Conservation (phyloP, 2,113 vertebrate genomes). For the Dipodomys stephensi region DNA sequence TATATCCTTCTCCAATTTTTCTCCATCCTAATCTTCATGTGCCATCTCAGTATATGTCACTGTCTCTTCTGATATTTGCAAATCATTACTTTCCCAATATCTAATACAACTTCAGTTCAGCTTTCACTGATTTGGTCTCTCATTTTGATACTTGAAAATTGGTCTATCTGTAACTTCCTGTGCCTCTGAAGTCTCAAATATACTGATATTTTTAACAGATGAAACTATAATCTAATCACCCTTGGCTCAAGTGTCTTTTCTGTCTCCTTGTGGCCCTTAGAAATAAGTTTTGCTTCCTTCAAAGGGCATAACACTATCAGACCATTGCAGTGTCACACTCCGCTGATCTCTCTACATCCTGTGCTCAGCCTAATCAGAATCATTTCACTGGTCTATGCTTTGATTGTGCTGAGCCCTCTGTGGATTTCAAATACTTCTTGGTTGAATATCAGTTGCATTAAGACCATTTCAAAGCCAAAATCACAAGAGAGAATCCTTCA, state of each 20-base stretch:
- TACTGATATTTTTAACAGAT: background rate
- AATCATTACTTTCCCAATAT: constrained; percentile 39
- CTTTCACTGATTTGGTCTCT: constrained; percentile 47
- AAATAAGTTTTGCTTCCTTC: background rate
- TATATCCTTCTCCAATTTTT: background rate
- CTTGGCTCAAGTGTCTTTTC: background rate
- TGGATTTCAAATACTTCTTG: background rate
- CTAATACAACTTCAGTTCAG: constrained; percentile 40
- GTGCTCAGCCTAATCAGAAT: background rate
- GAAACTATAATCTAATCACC: constrained; percentile 20
- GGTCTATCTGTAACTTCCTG: constrained; percentile 19
- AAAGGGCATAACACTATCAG: background rate
- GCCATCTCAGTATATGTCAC: background rate
- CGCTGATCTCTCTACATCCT: background rate
- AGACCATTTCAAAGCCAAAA: background rate
- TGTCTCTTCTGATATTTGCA: background rate
- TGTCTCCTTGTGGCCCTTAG: background rate
- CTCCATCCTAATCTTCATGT: background rate
- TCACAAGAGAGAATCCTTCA: background rate
- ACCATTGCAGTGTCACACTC: background rate
- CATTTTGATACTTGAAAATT: constrained; percentile 60
- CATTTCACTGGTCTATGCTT: background rate
- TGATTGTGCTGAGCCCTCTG: background rate
- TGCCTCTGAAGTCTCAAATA: background rate
- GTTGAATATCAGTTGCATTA: background rate